Evolutionary conservation across 2,113 vertebrate species (phyloP).

Genomic region (Ariopsis seemanni): DNA sequence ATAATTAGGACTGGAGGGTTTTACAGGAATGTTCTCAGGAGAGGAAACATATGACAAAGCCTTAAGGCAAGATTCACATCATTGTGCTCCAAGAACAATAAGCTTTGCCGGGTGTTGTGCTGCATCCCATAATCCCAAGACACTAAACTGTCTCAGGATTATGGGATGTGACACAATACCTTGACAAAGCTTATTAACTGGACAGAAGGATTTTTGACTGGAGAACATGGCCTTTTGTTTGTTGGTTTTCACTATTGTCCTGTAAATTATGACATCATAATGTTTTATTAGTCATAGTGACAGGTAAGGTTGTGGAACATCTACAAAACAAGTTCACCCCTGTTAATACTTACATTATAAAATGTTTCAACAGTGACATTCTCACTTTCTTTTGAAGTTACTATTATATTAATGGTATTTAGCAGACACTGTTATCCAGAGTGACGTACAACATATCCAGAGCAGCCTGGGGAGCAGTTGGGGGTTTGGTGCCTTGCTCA

Average conservation of each 20-base stretch:
- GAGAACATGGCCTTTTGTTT: neutral
- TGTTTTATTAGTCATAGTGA: neutral
- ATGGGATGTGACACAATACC: neutral
- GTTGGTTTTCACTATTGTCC: neutral
- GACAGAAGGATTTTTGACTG: neutral
- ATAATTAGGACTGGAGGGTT: conserved; percentile 39
- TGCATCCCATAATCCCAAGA: neutral
- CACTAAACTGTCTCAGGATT: neutral
- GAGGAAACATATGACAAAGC: conserved; percentile 2
- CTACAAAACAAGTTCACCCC: neutral
- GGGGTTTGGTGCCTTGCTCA: no score
- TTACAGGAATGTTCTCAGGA: conserved; percentile 27
- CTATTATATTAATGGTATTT: neutral
- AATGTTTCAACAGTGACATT: neutral
- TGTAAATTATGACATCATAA: neutral
- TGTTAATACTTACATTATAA: neutral
- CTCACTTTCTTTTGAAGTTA: neutral
- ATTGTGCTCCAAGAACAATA: conserved; percentile 26
- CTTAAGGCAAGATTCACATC: conserved; percentile 17
- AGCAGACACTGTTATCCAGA: no score
- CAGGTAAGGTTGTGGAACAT: neutral
- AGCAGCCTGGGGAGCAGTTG: neutral
- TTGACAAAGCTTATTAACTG: neutral
- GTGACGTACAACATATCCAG: no score
- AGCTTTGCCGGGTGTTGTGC: neutral